Evolutionary conservation across 2,888 invertebrate species (phyloP).

Genomic region (Petrolisthes cinctipes): DNA sequence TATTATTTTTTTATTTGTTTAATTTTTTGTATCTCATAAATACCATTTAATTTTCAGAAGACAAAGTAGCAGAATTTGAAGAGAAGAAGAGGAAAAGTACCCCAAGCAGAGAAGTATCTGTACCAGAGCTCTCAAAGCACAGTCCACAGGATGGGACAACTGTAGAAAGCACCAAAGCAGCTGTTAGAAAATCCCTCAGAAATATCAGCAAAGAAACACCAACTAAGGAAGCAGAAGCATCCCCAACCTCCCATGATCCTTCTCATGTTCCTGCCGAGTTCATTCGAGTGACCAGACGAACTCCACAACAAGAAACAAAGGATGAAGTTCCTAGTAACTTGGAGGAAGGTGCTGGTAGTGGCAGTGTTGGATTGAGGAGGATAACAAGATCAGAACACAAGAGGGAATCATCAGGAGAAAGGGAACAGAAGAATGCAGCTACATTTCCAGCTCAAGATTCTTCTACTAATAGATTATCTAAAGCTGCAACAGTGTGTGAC

Average conservation of each 20-base stretch:
- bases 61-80: conserved; percentile 29
- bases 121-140: not conserved
- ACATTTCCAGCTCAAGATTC: conserved; percentile 1
- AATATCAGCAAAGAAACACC: conserved; percentile 6
- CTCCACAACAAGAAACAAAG: not conserved
- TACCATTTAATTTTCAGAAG: conserved; percentile 35
- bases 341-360: not conserved
- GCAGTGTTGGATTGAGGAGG: not conserved
- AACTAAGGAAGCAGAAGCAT: not conserved
- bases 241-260: not conserved
- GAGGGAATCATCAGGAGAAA: not conserved
- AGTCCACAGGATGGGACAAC: not conserved
- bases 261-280: not conserved
- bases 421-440: not conserved
- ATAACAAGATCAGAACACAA: conserved; percentile 15
- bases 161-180: not conserved
- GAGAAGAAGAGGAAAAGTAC: conserved; percentile 15
- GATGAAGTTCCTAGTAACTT: not conserved
- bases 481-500: not conserved
- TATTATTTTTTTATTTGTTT: not conserved
- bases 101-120: not conserved
- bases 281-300: conserved; percentile 33
- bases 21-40: not conserved
- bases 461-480: not conserved
- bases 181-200: conserved; percentile 28